Base-by-base conservation (phyloP, 2,113 vertebrate species). In the Erythrocercus mccallii region DNA sequence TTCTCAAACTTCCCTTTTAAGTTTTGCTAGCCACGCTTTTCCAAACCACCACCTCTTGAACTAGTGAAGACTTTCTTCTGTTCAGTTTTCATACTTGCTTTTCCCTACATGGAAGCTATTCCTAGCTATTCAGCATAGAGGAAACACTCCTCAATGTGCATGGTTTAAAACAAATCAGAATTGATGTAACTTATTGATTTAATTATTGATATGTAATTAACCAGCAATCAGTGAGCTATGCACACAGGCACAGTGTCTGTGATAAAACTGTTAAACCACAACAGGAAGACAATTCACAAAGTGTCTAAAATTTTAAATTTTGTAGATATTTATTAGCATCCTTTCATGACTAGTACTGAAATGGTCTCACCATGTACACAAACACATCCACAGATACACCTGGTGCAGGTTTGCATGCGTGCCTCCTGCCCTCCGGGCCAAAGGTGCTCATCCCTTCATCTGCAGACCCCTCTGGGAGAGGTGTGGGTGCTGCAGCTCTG, bases 321-420 rank as follows among this genome's bases (percentile, higher is more conserved):
- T 40, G 2, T 45, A 48, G 45, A 8, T 31, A 10, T 17, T 57
- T 61, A 31, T 74, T 58, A 48, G 6, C n/a, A 35, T 4, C 5
- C 10, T 80, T 83, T 37, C 48, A 28, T 3, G 15, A 42, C 3
- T 68, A 20, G 57, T 40, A 7, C 6, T 5, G 6, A 21, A 48
- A 40, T n/a, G 5, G 6, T 38, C 33, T 53, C 2, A 1, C 27
- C 30, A 9, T 2, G 7, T 14, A 10, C 23, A 56, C 14, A 50
- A 51, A 12, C 12, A 45, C 3, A 10, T 0, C 0, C 10, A 30
- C 24, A 6, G 8, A 7, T 1, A 14, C 13, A 11, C 9, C 27
- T 37, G 12, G 10, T 81, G 11, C 28, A 58, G 11, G 42, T 24
- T 27, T 57, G 11, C 5, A 4, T 7, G 15, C 0, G 0, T 1